A percentile compares a stretch with the other conserved stretches of the same genome.
These are phyloP conservation scores for Etheostoma nigrum DNA, from an alignment of 2,797 vertebrate genomes.

Conservation along the genomic window DNA sequence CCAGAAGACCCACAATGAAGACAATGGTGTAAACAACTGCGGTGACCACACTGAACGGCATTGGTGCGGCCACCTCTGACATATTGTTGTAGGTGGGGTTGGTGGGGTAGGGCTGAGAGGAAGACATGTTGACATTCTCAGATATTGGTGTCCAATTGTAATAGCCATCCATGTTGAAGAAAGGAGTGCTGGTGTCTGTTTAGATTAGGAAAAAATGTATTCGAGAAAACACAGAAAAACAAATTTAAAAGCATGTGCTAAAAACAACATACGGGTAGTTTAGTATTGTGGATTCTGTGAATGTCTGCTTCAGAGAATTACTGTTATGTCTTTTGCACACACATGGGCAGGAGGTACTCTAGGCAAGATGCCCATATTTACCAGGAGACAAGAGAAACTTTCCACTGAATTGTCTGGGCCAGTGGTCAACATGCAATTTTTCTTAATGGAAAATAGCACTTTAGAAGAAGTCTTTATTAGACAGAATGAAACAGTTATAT, in stretches of 20 bases:
- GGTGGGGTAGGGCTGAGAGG: not conserved
- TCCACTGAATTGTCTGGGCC: conserved; percentile 54
- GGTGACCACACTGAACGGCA: conserved; percentile 81
- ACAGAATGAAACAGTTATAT: too few relatives aligned
- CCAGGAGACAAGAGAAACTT: conserved; percentile 33
- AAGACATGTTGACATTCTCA: conserved; percentile 30
- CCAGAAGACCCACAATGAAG: conserved; percentile 90
- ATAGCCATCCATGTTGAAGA: conserved; percentile 64
- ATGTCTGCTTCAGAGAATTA: conserved; percentile 14
- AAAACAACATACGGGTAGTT: not conserved
- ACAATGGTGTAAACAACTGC: conserved; percentile 89
- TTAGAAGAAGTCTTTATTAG: conserved; percentile 7
- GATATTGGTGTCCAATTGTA: conserved; percentile 26
- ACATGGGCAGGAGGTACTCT: conserved; percentile 1
- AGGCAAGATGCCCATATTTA: conserved; percentile 53
- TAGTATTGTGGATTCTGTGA: conserved; percentile 19
- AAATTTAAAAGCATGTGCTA: not conserved
- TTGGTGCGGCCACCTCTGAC: not conserved
- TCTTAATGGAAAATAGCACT: conserved; percentile 48
- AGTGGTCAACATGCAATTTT: conserved; percentile 48
- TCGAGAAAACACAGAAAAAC: conserved; percentile 39
- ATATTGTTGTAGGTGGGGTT: not conserved
- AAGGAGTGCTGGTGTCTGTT: conserved; percentile 14
- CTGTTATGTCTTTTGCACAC: conserved; percentile 1
- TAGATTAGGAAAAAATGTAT: not conserved